Base-by-base conservation (phyloP, 2,888 invertebrate genomes). In the Nycteola revayana region DNA sequence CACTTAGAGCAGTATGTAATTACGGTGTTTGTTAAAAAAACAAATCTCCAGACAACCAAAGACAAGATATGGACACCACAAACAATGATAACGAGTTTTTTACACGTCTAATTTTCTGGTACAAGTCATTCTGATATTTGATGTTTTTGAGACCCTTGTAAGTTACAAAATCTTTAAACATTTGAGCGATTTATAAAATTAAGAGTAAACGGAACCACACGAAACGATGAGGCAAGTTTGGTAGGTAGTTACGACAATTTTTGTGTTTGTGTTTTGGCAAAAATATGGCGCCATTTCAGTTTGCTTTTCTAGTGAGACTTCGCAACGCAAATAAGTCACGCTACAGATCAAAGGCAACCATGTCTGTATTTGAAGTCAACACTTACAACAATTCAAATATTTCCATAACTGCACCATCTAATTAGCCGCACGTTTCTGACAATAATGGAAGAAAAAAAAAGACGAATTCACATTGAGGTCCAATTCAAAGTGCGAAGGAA, bases 401-500 rank as follows among this genome's bases (percentile, higher is more conserved):
- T 56, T 37, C 40, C 43, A 56, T 46, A 58, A 43, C 51, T 25
- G 38, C 40, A 48, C 27, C 49, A 22, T 37, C 45, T 48, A 60
- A 72, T 75, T 68, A 63, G 53, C 57, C 57, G 44, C 34, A 58
- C 45, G 50, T 49, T 76, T 74, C 76, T 54, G 42, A 49, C 73
- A 74, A 72, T 48, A 50, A 54, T 55, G 56, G 50, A 36, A 36
- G 51, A 49, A 42, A 62, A 66, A 61, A 52, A 52, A 64, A 60
- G 59, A 55, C 46, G 60, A 65, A 75, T 75, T 71, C 68, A 80
- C 81, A 79, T 77, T 76, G 64, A 46, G 52, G 23, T 31, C 32
- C 53, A 62, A 66, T 72, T 73, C 61, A 56, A 69, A 75, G 75
- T 74, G 79, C 71, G 71, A 75, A 69, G 61, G 49, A 61, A 59